These are phyloP conservation scores for Uropsilus gracilis DNA, from an alignment of 2,113 vertebrate genomes.

Conservation along the genomic window DNA sequence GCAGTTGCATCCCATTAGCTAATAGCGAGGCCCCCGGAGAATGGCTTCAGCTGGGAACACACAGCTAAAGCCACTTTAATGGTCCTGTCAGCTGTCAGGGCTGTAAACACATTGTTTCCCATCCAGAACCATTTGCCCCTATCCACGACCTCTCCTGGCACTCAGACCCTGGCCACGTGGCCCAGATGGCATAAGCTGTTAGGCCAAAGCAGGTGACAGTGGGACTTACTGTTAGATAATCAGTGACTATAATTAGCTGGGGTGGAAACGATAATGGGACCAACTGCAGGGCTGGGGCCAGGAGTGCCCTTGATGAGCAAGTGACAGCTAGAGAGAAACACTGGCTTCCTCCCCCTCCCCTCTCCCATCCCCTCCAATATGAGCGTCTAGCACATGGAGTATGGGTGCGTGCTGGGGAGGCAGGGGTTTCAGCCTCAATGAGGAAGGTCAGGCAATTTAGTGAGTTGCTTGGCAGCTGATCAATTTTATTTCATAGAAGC, in stretches of 20 bases:
- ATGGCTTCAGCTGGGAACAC: constrained; percentile 81
- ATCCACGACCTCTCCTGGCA: constrained; percentile 85
- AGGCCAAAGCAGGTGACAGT: constrained; percentile 91
- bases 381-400: neutral
- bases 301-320: neutral
- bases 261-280: constrained; percentile 87
- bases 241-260: constrained; percentile 94
- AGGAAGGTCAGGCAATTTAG: constrained; percentile 53
- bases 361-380: neutral
- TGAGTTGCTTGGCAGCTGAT: constrained; percentile 48
- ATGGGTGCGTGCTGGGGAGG: rapidly evolving
- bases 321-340: neutral
- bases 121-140: constrained; percentile 86
- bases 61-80: constrained; percentile 76
- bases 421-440: neutral
- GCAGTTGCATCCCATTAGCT: constrained; percentile 67
- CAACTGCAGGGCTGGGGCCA: constrained; percentile 75
- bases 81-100: constrained; percentile 87
- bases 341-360: neutral
- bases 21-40: constrained; percentile 73
- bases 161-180: constrained; percentile 87
- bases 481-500: constrained; percentile 42
- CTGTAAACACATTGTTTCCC: constrained; percentile 87
- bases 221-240: constrained; percentile 90
- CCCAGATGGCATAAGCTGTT: constrained; percentile 94